A percentile compares a stretch with the other conserved stretches of the same genome.
phyloP scores from a whole-genome alignment of 2,113 vertebrate genomes.

The Ailurus styani region DNA sequence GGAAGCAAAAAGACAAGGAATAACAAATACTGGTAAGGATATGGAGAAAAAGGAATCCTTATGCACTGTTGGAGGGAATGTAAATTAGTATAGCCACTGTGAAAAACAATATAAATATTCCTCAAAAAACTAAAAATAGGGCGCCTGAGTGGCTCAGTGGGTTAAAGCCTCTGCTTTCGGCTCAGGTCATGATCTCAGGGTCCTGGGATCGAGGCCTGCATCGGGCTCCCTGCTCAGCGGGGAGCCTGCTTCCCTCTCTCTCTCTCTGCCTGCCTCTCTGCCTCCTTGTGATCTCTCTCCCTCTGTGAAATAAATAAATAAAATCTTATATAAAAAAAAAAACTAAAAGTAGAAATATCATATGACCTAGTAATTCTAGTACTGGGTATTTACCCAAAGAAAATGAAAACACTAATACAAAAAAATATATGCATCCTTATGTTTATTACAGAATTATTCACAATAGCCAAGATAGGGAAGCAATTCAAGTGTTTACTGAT shows the following conservation, averaged over 20 bases:
- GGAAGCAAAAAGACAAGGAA: not conserved
- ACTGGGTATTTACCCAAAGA: not conserved
- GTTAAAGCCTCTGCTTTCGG: too few species aligned
- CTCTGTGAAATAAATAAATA: too few species aligned
- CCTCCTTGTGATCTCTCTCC: too few species aligned
- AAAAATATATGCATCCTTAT: not conserved
- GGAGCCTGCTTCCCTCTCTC: too few species aligned
- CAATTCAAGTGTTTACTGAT: not conserved
- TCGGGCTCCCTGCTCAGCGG: too few species aligned
- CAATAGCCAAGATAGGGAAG: not conserved
- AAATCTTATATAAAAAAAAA: too few species aligned
- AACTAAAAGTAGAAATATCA: not conserved
- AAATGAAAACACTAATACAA: not conserved
- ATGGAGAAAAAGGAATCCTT: not conserved
- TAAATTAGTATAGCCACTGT: not conserved
- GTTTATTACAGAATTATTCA: not conserved
- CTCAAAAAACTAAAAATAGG: not conserved
- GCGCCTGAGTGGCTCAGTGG: too few species aligned
- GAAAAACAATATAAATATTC: not conserved
- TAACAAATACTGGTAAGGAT: not conserved
- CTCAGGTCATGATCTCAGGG: too few species aligned
- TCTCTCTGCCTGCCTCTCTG: too few species aligned
- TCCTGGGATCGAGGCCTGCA: too few species aligned
- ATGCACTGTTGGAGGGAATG: not conserved
- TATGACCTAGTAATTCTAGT: not conserved